These are phyloP conservation scores for Gracilinanus agilis DNA, from an alignment of 2,113 vertebrate genomes.

Conservation along the genomic window DNA sequence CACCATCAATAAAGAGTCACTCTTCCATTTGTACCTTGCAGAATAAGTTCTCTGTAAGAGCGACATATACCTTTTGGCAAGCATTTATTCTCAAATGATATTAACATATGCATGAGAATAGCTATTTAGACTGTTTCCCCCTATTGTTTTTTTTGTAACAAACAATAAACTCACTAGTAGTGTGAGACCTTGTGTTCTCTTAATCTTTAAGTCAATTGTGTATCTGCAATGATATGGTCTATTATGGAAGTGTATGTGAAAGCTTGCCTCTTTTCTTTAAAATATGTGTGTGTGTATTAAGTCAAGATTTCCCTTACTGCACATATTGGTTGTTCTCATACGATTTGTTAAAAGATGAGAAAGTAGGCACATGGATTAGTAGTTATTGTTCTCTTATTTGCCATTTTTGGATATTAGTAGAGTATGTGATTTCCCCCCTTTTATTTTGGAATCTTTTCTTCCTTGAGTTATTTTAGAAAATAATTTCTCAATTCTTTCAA, in stretches of 20 bases:
- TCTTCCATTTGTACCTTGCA: not conserved
- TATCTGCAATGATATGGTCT: not conserved
- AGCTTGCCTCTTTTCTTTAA: not conserved
- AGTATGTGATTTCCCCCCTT: not conserved
- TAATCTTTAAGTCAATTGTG: not conserved
- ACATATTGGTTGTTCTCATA: not conserved
- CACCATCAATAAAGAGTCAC: not conserved
- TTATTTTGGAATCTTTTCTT: not conserved
- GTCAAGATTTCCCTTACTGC: not conserved
- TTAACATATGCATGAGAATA: not conserved
- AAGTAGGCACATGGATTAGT: not conserved
- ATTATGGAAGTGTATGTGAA: not conserved
- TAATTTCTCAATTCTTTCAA: not conserved
- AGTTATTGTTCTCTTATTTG: not conserved
- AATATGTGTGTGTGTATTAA: not conserved
- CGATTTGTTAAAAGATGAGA: not conserved
- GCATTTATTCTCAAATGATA: not conserved
- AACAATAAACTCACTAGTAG: not conserved
- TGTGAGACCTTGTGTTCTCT: not conserved
- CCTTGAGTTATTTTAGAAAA: not conserved
- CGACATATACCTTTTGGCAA: not conserved
- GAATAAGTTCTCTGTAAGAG: not conserved
- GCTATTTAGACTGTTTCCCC: not conserved
- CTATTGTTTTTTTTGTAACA: not conserved
- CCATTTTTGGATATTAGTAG: not conserved